These are phyloP conservation scores for Labia minor DNA, from an alignment of 2,888 invertebrate species.

Conservation along the genomic window DNA sequence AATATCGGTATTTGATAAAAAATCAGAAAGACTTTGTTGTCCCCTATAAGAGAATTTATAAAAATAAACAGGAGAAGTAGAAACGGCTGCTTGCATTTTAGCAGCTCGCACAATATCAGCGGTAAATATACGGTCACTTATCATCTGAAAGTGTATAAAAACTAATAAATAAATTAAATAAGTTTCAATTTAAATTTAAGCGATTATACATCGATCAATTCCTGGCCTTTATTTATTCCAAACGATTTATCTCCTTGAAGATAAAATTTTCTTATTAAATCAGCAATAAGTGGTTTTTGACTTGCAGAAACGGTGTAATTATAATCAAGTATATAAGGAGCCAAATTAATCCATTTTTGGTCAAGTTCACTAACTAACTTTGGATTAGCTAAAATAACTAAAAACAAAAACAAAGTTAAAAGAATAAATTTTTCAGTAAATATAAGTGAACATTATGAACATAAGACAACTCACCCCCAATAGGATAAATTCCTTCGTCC, in stretches of 20 bases:
- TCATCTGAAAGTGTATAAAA: slow-evolving; percentile 44
- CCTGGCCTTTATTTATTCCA: slow-evolving; percentile 41
- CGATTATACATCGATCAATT: slow-evolving; percentile 46
- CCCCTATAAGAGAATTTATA: slow-evolving; percentile 53
- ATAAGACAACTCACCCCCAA: slow-evolving; percentile 28
- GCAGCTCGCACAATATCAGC: slow-evolving; percentile 46
- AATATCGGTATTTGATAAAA: neutral
- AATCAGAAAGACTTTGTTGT: slow-evolving; percentile 49
- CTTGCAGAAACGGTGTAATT: slow-evolving; percentile 45
- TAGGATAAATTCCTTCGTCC: slow-evolving; percentile 34
- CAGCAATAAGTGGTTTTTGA: slow-evolving; percentile 39
- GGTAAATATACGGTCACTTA: slow-evolving; percentile 53
- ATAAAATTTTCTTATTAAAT: slow-evolving; percentile 46
- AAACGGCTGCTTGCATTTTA: slow-evolving; percentile 37
- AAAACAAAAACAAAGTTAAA: slow-evolving; percentile 27
- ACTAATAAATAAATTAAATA: too few species aligned
- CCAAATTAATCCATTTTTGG: slow-evolving; percentile 46
- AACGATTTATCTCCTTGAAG: slow-evolving; percentile 38
- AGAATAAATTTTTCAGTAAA: neutral
- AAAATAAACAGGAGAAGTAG: slow-evolving; percentile 46
- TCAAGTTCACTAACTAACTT: slow-evolving; percentile 43
- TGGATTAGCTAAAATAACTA: slow-evolving; percentile 37
- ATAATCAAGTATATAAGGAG: slow-evolving; percentile 50
- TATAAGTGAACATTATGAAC: neutral
- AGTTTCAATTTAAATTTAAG: too few species aligned